Evolutionary conservation across 2,113 vertebrate genomes (phyloP).

Genomic region (Indri indri): DNA sequence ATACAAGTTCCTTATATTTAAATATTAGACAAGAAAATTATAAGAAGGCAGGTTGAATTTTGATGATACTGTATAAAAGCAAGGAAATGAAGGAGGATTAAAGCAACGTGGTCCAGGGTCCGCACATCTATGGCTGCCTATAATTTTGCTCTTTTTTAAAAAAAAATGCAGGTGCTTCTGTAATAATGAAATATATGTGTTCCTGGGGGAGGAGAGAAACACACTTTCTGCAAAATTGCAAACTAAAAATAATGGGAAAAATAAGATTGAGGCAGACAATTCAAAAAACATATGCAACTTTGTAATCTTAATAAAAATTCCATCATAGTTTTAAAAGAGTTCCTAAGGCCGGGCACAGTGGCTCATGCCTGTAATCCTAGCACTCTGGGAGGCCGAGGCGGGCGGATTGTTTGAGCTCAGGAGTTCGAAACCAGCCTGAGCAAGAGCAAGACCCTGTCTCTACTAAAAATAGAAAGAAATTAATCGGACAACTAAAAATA

Average conservation of each 20-base stretch:
- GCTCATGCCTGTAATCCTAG: too few species aligned
- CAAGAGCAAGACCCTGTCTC: too few species aligned
- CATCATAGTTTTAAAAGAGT: too few species aligned
- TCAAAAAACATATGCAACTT: not conserved
- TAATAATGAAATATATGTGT: not conserved
- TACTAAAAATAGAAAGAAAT: too few species aligned
- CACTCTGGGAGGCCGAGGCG: too few species aligned
- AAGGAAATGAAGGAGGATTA: not conserved
- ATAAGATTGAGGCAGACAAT: not conserved
- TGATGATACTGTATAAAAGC: not conserved
- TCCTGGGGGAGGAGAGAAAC: not conserved
- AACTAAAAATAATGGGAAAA: constrained; percentile 52
- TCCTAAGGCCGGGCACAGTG: too few species aligned
- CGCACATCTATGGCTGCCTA: not conserved
- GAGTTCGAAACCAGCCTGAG: too few species aligned
- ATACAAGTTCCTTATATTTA: not conserved
- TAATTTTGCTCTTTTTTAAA: not conserved
- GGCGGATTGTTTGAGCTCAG: too few species aligned
- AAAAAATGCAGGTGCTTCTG: not conserved
- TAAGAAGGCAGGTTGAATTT: constrained; percentile 11
- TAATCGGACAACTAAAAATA: too few species aligned
- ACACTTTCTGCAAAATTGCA: constrained; percentile 37
- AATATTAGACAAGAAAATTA: not conserved
- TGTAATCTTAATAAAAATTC: too few species aligned
- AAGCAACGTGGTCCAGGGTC: not conserved